Base-by-base conservation (phyloP, 2,888 invertebrate genomes). In the Conus canariensis region DNA sequence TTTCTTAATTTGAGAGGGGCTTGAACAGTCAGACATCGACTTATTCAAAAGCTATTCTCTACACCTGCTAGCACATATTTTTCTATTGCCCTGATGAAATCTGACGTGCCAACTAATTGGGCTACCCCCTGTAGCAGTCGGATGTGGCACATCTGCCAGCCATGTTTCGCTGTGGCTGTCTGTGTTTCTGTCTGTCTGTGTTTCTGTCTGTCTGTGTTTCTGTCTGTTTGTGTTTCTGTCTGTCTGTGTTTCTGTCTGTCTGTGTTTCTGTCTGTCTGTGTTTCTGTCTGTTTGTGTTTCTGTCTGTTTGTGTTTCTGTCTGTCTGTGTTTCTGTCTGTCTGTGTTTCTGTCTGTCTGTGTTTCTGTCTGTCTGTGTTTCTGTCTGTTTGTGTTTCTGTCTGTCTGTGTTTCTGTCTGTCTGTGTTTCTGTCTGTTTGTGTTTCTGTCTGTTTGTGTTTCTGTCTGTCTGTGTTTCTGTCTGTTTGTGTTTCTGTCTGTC, bases 351-450 rank as follows among this genome's bases (percentile, higher is more conserved):
- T 88, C 88, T 74, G 58, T 88, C 74, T n/a, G n/a, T n/a, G n/a
- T n/a, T 77, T 60, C 14, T 77, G 5, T 77, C 77, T 77, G 5
- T n/a, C 25, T 25, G n/a, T n/a, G n/a, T n/a, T n/a, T n/a, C n/a
- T n/a, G n/a, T n/a, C n/a, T n/a, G n/a, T n/a, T n/a, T n/a, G n/a
- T n/a, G n/a, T n/a, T 6, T 77, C 77, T 77, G 5, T 88, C 67
- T 86, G 10, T 60, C 86, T 85, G 25, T 85, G n/a, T 85, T 59
- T 85, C 85, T 85, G n/a, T 59, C 90, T 85, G 85, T 70, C 60
- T 67, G 80, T n/a, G n/a, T n/a, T n/a, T 89, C 22, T 89, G 85
- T 88, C 88, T 74, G 58, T 88, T n/a, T n/a, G n/a, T n/a, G n/a
- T 58, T 77, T 60, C 14, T 77, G 5, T 77, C 77, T 77, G 5